Percentiles rank a stretch among this genome's conserved stretches.
Evolutionary conservation across 2,888 invertebrate genomes (phyloP).

Genomic region (Aphidoletes aphidimyza): DNA sequence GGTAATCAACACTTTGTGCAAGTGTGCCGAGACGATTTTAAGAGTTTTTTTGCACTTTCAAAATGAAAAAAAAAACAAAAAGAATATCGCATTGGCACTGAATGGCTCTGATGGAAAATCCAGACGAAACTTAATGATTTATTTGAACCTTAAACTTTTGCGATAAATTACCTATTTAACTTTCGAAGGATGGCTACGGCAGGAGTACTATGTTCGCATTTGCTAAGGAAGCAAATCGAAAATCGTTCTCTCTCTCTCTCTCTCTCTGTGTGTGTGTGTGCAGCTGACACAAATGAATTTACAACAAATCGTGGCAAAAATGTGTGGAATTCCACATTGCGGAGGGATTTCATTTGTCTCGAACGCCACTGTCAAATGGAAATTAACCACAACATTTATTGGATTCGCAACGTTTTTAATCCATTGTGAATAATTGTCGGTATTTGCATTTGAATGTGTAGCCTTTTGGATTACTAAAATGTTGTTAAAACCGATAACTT

Average conservation of each 20-base stretch:
- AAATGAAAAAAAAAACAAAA: too few species aligned
- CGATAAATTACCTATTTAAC: conserved; percentile 48
- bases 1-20: neutral
- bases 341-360: neutral
- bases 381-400: conserved; percentile 32
- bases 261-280: neutral
- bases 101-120: neutral
- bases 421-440: conserved; percentile 25
- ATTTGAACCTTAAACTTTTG: conserved; percentile 53
- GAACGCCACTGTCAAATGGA: neutral
- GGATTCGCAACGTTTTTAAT: conserved; percentile 51
- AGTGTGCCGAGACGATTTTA: neutral
- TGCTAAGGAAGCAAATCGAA: neutral
- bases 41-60: neutral
- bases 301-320: neutral
- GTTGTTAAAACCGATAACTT: conserved; percentile 14
- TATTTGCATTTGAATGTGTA: neutral
- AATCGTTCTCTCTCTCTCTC: neutral
- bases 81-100: too few species aligned
- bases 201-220: neutral
- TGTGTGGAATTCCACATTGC: too few species aligned
- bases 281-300: conserved; percentile 6
- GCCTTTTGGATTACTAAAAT: neutral
- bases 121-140: conserved; percentile 48
- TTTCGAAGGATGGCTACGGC: neutral